Percentiles rank a stretch among this genome's conserved stretches.
Conservation (phyloP, 1,140 invertebrate genomes). For the Calosoma granatense region DNA sequence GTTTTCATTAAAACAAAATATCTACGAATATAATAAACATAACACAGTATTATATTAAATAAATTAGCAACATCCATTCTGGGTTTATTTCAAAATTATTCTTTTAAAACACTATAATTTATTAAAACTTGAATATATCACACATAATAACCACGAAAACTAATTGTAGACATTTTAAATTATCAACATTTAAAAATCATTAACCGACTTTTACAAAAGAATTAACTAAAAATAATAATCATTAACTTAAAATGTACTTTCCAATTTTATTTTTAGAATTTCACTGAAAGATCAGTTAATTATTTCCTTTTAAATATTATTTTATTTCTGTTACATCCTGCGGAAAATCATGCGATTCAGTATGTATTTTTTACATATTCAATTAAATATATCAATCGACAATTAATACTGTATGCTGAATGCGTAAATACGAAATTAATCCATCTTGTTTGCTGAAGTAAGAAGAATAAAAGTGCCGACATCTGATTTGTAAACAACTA, state of each 20-base stretch:
- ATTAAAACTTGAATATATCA: not conserved
- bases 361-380: not conserved
- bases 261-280: not conserved
- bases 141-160: too few species aligned
- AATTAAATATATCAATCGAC: not conserved
- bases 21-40: not conserved
- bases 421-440: not conserved
- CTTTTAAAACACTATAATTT: not conserved
- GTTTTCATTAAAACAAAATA: slow-evolving; percentile 10
- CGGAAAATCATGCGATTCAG: not conserved
- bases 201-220: not conserved
- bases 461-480: not conserved
- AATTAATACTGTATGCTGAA: not conserved
- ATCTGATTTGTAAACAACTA: not conserved
- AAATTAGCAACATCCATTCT: not conserved
- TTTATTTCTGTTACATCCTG: not conserved
- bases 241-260: too few species aligned
- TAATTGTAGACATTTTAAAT: not conserved
- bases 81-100: not conserved
- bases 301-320: not conserved
- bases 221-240: too few species aligned
- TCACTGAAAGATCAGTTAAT: not conserved
- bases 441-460: not conserved
- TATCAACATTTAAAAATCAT: not conserved
- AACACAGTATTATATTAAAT: not conserved